phyloP scores from a whole-genome alignment of 1,140 invertebrate species.

The Zaprionus capensis region DNA sequence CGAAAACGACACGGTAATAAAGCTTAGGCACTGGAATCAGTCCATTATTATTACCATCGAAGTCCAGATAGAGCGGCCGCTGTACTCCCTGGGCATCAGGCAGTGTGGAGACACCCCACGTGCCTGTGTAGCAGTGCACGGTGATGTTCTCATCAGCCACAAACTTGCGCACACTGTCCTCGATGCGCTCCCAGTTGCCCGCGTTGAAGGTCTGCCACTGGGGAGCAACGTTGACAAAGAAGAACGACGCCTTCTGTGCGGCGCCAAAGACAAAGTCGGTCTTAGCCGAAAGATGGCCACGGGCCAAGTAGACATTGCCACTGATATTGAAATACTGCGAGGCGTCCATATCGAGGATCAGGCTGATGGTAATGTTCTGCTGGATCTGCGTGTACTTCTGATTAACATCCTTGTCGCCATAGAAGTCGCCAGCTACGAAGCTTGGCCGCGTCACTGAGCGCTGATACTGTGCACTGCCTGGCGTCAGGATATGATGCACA shows the following conservation, averaged over 20 bases:
- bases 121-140: conserved; percentile 87
- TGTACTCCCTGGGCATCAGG: conserved; percentile 83
- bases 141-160: conserved; percentile 73
- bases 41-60: conserved; percentile 79
- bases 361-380: conserved; percentile 73
- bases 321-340: conserved; percentile 71
- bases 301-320: conserved; percentile 85
- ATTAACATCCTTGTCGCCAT: conserved; percentile 76
- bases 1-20: conserved; percentile 87
- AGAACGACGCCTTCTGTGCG: conserved; percentile 87
- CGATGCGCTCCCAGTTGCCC: conserved; percentile 87
- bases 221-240: conserved; percentile 87
- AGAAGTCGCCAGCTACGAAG: conserved; percentile 80
- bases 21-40: conserved; percentile 86
- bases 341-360: conserved; percentile 76
- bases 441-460: conserved; percentile 68
- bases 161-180: conserved; percentile 84
- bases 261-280: conserved; percentile 87
- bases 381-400: conserved; percentile 70
- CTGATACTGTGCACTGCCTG: conserved; percentile 77
- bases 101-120: conserved; percentile 85
- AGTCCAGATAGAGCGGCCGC: conserved; percentile 85
- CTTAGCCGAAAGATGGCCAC: conserved; percentile 89
- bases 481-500: conserved; percentile 79
- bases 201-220: conserved; percentile 88